phyloP scores from a whole-genome alignment of 2,888 invertebrate species.

The Notodonta ziczac region DNA sequence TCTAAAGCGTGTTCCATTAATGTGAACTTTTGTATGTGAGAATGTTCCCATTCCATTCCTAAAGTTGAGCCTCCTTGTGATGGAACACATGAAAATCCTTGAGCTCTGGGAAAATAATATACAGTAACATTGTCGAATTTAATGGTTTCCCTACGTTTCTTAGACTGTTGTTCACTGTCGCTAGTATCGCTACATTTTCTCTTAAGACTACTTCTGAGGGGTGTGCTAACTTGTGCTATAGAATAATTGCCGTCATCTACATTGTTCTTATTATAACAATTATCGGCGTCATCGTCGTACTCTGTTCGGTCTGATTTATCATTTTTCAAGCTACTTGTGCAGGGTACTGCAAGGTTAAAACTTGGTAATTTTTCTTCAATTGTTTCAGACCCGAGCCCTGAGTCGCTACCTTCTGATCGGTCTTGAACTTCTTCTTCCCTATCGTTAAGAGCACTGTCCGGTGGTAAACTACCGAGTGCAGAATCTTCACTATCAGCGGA shows the following conservation, averaged over 20 bases:
- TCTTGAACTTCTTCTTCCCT: conserved; percentile 86
- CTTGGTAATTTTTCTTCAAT: conserved; percentile 83
- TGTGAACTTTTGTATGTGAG: conserved; percentile 90
- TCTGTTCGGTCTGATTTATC: conserved; percentile 34
- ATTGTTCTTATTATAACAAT: conserved; percentile 38
- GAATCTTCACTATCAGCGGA: conserved; percentile 86
- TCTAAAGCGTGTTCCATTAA: conserved; percentile 95
- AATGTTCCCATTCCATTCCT: conserved; percentile 93
- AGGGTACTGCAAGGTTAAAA: conserved; percentile 66
- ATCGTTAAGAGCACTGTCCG: conserved; percentile 72
- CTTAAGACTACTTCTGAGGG: conserved; percentile 87
- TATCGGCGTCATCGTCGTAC: conserved; percentile 31
- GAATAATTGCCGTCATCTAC: conserved; percentile 36
- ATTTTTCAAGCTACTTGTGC: conserved; percentile 52
- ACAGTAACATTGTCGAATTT: conserved; percentile 97
- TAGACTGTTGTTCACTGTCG: conserved; percentile 73
- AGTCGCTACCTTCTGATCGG: conserved; percentile 93
- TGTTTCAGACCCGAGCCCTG: conserved; percentile 91
- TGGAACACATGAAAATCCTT: conserved; percentile 96
- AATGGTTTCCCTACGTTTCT: conserved; percentile 92
- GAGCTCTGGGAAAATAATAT: conserved; percentile 96
- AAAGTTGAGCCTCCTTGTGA: conserved; percentile 96
- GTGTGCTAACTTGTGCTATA: conserved; percentile 47
- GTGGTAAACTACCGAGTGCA: conserved; percentile 85
- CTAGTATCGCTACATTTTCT: conserved; percentile 79